Percentiles rank a stretch among this genome's conserved stretches.
Evolutionary conservation across 2,888 invertebrate genomes (phyloP).

Genomic region (Microplitis manilae): DNA sequence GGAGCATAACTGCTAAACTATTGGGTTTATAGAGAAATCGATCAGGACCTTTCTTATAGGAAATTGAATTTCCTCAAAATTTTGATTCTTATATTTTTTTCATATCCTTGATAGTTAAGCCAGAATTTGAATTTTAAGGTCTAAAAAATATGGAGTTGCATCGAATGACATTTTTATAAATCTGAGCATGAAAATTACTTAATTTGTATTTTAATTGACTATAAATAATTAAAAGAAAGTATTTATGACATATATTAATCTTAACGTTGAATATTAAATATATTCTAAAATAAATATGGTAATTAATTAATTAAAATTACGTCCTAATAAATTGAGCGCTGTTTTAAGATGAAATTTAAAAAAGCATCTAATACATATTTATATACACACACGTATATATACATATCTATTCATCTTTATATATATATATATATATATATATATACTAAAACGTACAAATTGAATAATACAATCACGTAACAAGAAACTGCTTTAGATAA

Average conservation of each 20-base stretch:
- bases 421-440: not conserved
- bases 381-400: not conserved
- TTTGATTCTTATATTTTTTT: not conserved
- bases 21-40: too few species aligned
- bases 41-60: too few species aligned
- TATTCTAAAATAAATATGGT: not conserved
- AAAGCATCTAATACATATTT: not conserved
- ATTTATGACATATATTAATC: not conserved
- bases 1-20: too few species aligned
- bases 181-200: not conserved
- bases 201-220: not conserved
- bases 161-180: not conserved
- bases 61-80: not conserved
- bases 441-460: not conserved
- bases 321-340: too few species aligned
- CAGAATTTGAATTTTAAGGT: not conserved
- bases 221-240: not conserved
- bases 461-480: conserved; percentile 51
- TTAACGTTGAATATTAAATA: not conserved
- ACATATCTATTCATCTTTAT: not conserved
- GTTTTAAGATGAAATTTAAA: too few species aligned
- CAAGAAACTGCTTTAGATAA: conserved; percentile 57
- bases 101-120: too few species aligned
- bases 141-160: not conserved
- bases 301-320: not conserved